Conservation (phyloP, 2,113 vertebrate genomes). For the Atlantisia rogersi region DNA sequence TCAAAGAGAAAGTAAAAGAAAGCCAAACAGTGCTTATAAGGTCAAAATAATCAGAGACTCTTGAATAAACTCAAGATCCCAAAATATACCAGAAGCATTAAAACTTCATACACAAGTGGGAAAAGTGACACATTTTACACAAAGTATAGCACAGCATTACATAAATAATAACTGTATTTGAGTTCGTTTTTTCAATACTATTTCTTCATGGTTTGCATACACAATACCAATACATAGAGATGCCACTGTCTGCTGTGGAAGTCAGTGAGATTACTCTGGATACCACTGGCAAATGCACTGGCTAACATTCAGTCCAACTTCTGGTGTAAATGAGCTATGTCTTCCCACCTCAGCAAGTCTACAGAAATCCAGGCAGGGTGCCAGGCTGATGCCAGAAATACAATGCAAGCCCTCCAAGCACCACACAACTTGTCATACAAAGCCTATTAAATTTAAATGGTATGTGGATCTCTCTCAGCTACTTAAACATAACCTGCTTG, state of each 20-base stretch:
- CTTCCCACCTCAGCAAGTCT: not conserved
- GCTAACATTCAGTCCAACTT: not conserved
- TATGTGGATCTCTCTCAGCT: not conserved
- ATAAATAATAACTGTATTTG: not conserved
- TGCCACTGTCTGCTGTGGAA: not conserved
- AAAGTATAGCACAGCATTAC: not conserved
- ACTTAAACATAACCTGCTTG: not conserved
- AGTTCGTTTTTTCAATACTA: not conserved
- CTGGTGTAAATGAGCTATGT: not conserved
- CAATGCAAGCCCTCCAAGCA: not conserved
- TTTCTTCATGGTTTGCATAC: not conserved
- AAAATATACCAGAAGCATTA: not conserved
- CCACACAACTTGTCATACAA: not conserved
- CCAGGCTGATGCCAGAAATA: not conserved
- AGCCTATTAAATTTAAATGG: not conserved
- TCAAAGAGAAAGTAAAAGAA: not conserved
- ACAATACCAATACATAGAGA: not conserved
- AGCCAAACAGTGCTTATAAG: not conserved
- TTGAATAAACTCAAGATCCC: not conserved
- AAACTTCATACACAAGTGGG: not conserved
- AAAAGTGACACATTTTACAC: not conserved
- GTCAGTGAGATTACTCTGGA: not conserved
- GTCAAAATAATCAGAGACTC: not conserved
- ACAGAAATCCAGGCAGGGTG: not conserved
- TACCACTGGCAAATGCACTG: not conserved